Percentiles rank a stretch among this genome's conserved stretches.
Evolutionary conservation across 2,797 vertebrate species (phyloP).

Genomic region (Pseudochromis fuscus): DNA sequence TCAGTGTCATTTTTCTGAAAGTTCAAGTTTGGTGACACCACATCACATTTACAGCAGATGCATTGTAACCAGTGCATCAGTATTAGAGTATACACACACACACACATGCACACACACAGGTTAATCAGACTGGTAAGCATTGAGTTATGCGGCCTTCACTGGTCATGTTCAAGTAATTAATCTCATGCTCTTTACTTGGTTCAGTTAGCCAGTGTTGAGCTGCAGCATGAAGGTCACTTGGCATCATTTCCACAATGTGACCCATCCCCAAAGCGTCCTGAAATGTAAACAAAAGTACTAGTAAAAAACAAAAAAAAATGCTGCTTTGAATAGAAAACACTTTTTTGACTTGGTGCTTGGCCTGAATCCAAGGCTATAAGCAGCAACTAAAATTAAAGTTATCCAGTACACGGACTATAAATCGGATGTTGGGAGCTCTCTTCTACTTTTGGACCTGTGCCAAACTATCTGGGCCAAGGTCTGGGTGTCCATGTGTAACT

Average conservation of each 20-base stretch:
- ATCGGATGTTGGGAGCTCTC: slow-evolving; percentile 20
- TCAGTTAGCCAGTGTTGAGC: slow-evolving; percentile 6
- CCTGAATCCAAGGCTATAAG: neutral
- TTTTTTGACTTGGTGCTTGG: neutral
- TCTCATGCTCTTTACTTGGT: slow-evolving; percentile 27
- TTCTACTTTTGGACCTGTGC: slow-evolving; percentile 14
- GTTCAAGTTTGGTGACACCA: neutral
- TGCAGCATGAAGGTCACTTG: neutral
- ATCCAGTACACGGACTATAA: slow-evolving; percentile 19
- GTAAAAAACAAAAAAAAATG: too few relatives aligned
- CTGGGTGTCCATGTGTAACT: slow-evolving; percentile 12
- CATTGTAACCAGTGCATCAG: neutral
- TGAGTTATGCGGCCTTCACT: slow-evolving; percentile 13
- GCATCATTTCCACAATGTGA: neutral
- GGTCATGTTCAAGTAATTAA: slow-evolving; percentile 30
- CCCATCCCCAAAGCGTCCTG: neutral
- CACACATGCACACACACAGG: neutral
- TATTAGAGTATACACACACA: neutral
- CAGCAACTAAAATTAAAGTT: neutral
- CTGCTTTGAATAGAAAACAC: neutral
- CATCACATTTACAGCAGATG: slow-evolving; percentile 8
- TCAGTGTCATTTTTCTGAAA: neutral
- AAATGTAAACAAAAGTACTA: too few relatives aligned
- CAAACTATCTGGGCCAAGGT: slow-evolving; percentile 37
- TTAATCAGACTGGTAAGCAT: slow-evolving; percentile 46